Percentiles rank a stretch among this genome's conserved stretches.
Conservation (phyloP, 2,888 invertebrate genomes). For the Parochlus steinenii region DNA sequence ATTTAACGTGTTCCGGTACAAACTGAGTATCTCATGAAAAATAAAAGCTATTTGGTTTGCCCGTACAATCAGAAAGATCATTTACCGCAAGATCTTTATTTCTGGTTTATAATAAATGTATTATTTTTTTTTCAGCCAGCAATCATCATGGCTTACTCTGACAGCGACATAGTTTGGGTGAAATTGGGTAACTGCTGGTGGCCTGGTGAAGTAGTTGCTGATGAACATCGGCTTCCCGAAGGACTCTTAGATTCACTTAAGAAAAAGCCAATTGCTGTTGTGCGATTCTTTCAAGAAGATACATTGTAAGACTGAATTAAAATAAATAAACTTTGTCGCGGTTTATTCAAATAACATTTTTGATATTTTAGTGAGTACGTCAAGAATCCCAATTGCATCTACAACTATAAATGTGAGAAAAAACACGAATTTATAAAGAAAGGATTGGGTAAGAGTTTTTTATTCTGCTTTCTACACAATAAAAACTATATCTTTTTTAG, state of each 20-base stretch:
- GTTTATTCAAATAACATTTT: constrained; percentile 15
- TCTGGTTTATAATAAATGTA: too few relatives aligned
- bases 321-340: constrained; percentile 10
- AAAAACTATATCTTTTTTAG: constrained; percentile 25
- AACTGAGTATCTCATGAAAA: too few relatives aligned
- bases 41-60: too few relatives aligned
- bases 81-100: too few relatives aligned
- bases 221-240: constrained; percentile 43
- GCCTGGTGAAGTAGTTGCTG: constrained; percentile 80
- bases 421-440: constrained; percentile 69
- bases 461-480: background rate
- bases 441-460: constrained; percentile 51
- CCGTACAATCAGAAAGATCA: too few relatives aligned
- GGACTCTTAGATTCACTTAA: constrained; percentile 45
- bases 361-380: constrained; percentile 59
- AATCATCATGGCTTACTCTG: constrained; percentile 47
- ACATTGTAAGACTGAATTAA: constrained; percentile 46
- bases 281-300: constrained; percentile 73
- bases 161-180: constrained; percentile 73
- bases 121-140: too few relatives aligned
- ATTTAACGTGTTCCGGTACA: too few relatives aligned
- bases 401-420: constrained; percentile 57
- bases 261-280: constrained; percentile 61
- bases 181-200: constrained; percentile 72
- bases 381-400: constrained; percentile 50